Evolutionary conservation across 92 coral and sea anemone species (phyloP), one percentile per base, ranked within the genome.

Genomic region (Isaurus tuberculatus): DNA sequence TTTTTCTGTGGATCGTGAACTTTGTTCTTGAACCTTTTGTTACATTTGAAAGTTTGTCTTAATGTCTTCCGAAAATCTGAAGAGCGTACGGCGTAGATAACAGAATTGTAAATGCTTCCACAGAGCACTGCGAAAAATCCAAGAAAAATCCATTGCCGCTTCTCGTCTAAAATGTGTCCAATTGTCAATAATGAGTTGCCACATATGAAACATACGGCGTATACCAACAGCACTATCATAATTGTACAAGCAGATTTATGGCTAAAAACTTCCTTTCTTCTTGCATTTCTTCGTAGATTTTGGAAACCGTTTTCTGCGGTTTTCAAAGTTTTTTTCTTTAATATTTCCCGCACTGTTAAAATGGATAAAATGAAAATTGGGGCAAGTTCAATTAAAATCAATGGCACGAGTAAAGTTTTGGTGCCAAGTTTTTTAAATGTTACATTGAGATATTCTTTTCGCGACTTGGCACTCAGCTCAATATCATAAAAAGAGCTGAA

Each of bases 321-420:
- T 30, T 30, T 29, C 14, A 11, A 4, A 5, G 22, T 30, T 65
- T 5, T 2, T 15, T 65, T 29, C 70, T 65, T 65, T 20, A 37
- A 65, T 28, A 65, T 23, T 65, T 65, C 40, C 8, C 36, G 36
- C 19, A 65, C 31, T 28, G 70, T 65, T 7, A 63, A 9, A 63
- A 63, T 26, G 33, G 69, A 63, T 15, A 63, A 63, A 19, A 63
- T 34, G 28, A 63, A 10, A 19, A 63, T 63, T 63, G 69, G 69
- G 34, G 15, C 15, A 13, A 63, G 1, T 26, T 25, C 8, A 63
- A 19, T 28, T 25, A 63, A 34, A 7, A 28, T 3, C 6, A 26
- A 15, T 25, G 34, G 69, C 9, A 25, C 0, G 1, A 63, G 8
- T 2, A 25, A 63, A 9, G 25, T 7, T 25, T 25, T 25, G 3